phyloP scores from a whole-genome alignment of 2,797 vertebrate species.

The Syngnathus acus region DNA sequence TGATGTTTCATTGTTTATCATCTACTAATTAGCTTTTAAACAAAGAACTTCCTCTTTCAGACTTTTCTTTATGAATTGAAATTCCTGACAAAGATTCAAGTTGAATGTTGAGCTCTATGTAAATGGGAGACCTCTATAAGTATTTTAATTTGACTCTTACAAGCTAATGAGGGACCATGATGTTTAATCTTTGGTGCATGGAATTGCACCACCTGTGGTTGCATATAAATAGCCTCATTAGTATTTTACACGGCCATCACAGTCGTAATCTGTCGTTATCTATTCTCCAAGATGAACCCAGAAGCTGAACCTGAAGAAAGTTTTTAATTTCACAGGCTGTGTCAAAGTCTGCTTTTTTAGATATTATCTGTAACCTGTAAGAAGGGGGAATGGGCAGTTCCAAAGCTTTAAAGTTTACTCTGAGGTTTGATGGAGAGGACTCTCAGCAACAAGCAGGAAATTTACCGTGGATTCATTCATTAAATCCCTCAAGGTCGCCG shows the following conservation, averaged over 20 bases:
- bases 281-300: slow-evolving; percentile 29
- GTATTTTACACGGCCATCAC: slow-evolving; percentile 44
- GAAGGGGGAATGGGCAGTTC: neutral
- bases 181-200: slow-evolving; percentile 46
- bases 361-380: slow-evolving; percentile 27
- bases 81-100: neutral
- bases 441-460: neutral
- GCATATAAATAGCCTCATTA: slow-evolving; percentile 70
- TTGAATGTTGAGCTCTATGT: neutral
- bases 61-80: neutral
- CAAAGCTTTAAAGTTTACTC: slow-evolving; percentile 1
- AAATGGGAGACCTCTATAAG: neutral
- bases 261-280: slow-evolving; percentile 50
- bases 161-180: slow-evolving; percentile 41
- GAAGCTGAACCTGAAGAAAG: slow-evolving; percentile 25
- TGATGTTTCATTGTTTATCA: neutral
- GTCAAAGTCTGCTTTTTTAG: slow-evolving; percentile 16
- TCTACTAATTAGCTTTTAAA: neutral
- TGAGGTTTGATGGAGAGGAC: slow-evolving; percentile 7
- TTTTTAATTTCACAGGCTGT: slow-evolving; percentile 32
- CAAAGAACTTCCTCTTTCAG: neutral
- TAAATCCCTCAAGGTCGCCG: slow-evolving; percentile 28
- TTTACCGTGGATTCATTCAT: slow-evolving; percentile 28
- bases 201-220: slow-evolving; percentile 55
- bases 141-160: neutral